Conservation (phyloP, 1,140 invertebrate species). For the Eueides isabella region DNA sequence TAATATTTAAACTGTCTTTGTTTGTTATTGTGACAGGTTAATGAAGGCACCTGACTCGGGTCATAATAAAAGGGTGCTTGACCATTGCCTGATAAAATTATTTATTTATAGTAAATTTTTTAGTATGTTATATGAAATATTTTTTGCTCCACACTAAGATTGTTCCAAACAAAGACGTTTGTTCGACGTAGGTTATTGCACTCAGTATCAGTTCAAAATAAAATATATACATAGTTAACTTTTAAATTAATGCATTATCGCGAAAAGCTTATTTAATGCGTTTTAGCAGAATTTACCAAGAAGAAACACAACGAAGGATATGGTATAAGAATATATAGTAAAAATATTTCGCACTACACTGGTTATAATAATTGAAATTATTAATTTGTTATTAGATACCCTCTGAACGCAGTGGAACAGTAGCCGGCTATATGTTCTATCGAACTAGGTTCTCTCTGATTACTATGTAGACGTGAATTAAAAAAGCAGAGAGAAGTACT, state of each 20-base stretch:
- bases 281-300: too few relatives aligned
- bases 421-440: too few relatives aligned
- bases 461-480: too few relatives aligned
- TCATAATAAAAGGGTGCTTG: constrained; percentile 6
- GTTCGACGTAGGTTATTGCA: not conserved
- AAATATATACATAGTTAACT: not conserved
- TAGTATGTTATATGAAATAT: not conserved
- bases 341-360: too few relatives aligned
- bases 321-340: too few relatives aligned
- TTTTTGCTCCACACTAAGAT: not conserved
- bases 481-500: too few relatives aligned
- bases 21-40: constrained; percentile 10
- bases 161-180: not conserved
- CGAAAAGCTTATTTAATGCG: too few relatives aligned
- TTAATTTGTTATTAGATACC: too few relatives aligned
- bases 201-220: not conserved
- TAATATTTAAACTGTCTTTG: not conserved
- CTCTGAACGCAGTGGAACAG: too few relatives aligned
- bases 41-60: constrained; percentile 5
- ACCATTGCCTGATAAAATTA: not conserved
- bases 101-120: not conserved
- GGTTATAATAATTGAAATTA: too few relatives aligned
- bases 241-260: not conserved
- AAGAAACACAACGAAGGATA: too few relatives aligned
- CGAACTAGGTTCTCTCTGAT: too few relatives aligned